Evolutionary conservation across 1,140 invertebrate genomes (phyloP).

Genomic region (Ceratitis capitata): DNA sequence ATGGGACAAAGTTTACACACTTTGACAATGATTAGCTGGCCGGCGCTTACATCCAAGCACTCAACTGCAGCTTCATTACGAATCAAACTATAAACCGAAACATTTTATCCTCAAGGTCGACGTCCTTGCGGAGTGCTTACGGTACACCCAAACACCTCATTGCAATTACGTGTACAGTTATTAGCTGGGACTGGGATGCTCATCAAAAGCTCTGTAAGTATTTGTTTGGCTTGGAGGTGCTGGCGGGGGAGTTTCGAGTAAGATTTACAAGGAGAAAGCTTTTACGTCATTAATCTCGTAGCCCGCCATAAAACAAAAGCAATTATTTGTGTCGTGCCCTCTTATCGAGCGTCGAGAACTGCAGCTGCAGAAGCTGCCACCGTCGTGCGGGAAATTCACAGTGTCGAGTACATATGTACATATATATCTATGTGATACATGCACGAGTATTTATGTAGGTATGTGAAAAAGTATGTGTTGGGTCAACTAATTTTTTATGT

Average conservation of each 20-base stretch:
- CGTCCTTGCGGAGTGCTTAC: background rate
- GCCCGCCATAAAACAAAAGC: conserved; percentile 45
- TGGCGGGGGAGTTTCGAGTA: background rate
- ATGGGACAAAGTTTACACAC: conserved; percentile 41
- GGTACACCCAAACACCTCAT: background rate
- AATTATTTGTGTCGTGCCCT: conserved; percentile 40
- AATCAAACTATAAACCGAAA: conserved; percentile 31
- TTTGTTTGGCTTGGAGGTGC: background rate
- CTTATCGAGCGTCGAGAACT: background rate
- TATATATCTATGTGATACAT: background rate
- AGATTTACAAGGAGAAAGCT: conserved; percentile 40
- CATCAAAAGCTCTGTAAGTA: background rate
- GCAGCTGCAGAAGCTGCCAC: background rate
- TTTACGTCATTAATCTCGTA: conserved; percentile 42
- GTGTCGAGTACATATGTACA: too few relatives aligned
- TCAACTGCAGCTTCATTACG: background rate
- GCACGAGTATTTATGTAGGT: background rate
- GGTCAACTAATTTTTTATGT: background rate
- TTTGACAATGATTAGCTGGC: conserved; percentile 43
- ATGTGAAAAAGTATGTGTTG: background rate
- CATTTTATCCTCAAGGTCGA: conserved; percentile 19
- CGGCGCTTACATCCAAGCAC: background rate
- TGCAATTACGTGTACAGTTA: too few relatives aligned
- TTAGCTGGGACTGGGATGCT: too few relatives aligned
- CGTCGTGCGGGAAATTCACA: background rate